Evolutionary conservation across 2,888 invertebrate species (phyloP).

Genomic region (Doris montereyensis): DNA sequence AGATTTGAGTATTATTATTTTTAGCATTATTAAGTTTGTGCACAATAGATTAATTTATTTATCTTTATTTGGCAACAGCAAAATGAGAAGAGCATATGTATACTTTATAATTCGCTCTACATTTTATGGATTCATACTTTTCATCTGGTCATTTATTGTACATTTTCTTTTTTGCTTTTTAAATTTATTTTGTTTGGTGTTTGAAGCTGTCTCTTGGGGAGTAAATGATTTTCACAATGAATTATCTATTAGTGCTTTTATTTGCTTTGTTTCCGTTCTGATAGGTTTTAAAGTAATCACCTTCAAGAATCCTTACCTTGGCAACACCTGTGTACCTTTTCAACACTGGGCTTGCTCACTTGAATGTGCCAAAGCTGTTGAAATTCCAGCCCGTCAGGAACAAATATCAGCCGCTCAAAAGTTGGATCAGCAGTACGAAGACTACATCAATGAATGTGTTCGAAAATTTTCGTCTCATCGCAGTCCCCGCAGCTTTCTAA

Average conservation of each 20-base stretch:
- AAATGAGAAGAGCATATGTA: no score
- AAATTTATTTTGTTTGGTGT: neutral
- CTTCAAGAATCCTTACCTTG: constrained; percentile 74
- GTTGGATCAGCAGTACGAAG: constrained; percentile 70
- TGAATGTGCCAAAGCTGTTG: constrained; percentile 73
- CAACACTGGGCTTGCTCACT: constrained; percentile 75
- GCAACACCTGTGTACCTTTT: constrained; percentile 75
- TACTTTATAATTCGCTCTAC: no score
- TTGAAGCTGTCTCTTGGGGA: neutral
- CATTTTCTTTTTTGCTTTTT: neutral
- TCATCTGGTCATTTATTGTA: neutral
- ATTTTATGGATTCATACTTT: no score
- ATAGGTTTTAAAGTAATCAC: constrained; percentile 74
- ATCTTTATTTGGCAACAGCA: no score
- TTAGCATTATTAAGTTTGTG: no score
- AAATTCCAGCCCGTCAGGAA: constrained; percentile 72
- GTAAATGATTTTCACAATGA: neutral
- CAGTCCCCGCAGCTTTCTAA: constrained; percentile 41
- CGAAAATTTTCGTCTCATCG: constrained; percentile 48
- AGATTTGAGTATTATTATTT: no score
- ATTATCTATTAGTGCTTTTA: neutral
- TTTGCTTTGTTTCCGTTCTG: constrained; percentile 36
- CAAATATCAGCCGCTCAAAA: constrained; percentile 70
- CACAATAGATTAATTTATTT: no score
- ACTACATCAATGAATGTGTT: constrained; percentile 62